Base-by-base conservation (phyloP, 2,888 invertebrate species). In the Drosophila histrio region DNA sequence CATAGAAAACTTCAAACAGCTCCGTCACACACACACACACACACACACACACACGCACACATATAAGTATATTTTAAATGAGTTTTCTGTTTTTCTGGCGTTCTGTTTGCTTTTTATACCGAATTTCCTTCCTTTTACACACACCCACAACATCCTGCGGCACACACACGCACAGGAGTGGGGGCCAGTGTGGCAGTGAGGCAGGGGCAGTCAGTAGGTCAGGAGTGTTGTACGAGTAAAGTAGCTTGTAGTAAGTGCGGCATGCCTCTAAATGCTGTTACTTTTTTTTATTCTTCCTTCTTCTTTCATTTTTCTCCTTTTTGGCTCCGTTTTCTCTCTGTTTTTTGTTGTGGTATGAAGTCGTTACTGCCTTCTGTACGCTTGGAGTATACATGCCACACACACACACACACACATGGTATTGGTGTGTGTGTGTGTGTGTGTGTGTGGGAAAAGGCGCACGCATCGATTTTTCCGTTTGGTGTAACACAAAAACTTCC, bases 381-480 rank as follows among this genome's bases (percentile, higher is more conserved):
- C 81, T 81, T 78, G 75, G 64, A 81, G 75, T 87, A 66, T 79
- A 87, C 77, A 75, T 69, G 79, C 64, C 58, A 61, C 49, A 63
- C 26, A 62, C 50, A 61, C 49, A 63, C 26, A 62, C 50, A 52
- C 54, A 39, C 44, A 43, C 56, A 53, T 28, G 15, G 52, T 47
- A 61, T 53, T 47, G 61, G n/a, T 21, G 8, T 41, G 17, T 54
- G 60, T 61, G 60, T 63, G 64, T 72, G 59, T 59, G 24, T 39
- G 30, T 60, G 52, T 67, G 41, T 85, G 64, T 64, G 66, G 62
- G 47, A 79, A 79, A 60, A 79, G 83, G 78, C 82, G 69, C 82
- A 82, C 83, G 83, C 89, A 83, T 83, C 83, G 83, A 83, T 83
- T 83, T 83, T 83, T 83, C 88, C 87, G 81, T 86, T 82, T 80